Percentiles rank a stretch among this genome's conserved stretches.
phyloP scores from a whole-genome alignment of 2,113 vertebrate species.

The Pontoporia blainvillei region DNA sequence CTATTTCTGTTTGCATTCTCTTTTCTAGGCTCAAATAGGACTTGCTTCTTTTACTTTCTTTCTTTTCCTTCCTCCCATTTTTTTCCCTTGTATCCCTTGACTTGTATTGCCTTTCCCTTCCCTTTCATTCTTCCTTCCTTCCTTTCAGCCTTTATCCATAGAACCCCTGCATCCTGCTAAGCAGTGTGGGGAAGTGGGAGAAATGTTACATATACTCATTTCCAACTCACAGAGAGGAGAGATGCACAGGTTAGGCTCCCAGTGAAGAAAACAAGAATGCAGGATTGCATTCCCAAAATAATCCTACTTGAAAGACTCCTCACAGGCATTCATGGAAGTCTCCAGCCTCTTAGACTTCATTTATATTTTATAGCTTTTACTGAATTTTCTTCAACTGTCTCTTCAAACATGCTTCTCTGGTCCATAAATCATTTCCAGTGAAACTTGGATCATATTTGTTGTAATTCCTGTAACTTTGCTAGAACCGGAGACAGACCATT shows the following conservation, averaged over 20 bases:
- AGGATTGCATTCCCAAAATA: neutral
- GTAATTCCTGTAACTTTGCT: conserved; percentile 24
- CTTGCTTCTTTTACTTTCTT: neutral
- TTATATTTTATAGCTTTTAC: conserved; percentile 49
- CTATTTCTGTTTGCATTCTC: neutral
- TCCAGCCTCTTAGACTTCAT: neutral
- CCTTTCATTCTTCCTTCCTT: neutral
- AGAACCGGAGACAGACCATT: conserved; percentile 2
- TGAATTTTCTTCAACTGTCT: conserved; percentile 52
- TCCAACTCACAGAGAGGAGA: neutral
- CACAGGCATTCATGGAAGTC: neutral
- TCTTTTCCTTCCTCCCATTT: neutral
- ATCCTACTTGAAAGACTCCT: neutral
- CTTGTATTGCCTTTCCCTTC: neutral
- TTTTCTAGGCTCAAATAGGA: neutral
- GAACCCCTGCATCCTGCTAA: neutral
- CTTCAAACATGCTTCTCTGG: conserved; percentile 34
- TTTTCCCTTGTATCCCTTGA: neutral
- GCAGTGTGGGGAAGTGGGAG: no score
- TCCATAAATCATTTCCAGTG: conserved; percentile 18
- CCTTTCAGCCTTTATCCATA: neutral
- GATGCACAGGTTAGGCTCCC: neutral
- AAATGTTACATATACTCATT: rapidly evolving
- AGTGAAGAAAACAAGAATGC: neutral
- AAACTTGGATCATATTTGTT: conserved; percentile 33